Evolutionary conservation across 2,797 vertebrate species (phyloP), one percentile per base, ranked within the genome.

Genomic region (Mormyrops boulengeri): DNA sequence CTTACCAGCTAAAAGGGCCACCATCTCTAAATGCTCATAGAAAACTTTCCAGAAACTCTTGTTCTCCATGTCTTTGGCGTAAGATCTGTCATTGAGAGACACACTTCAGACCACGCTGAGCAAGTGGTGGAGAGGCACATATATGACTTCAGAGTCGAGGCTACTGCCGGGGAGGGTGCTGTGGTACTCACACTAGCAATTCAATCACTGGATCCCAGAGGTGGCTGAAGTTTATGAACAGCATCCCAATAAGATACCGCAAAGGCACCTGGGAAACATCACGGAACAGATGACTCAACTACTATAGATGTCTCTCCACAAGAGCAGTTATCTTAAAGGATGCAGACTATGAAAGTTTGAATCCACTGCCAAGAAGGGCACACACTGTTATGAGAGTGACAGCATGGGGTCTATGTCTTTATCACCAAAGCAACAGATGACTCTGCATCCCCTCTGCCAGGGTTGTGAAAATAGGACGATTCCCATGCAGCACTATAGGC

Each of bases 121-220:
- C 1, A 85, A 50, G 44, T 34, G 41, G 9, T 22, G 30, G 34
- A 38, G 4, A 73, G 34, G 77, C 4, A 52, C 5, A 85, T 47
- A 17, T 47, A 38, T 11, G 77, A 6, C 52, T 17, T 19, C 6
- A 82, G 41, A 47, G 38, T 47, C 38, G 0, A 47, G 77, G 41
- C 0, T 82, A 17, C 1, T 80, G 5, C 77, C 47, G 17, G 12
- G 26, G 26, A 4, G 26, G 26, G 3, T 8, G 50, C 7, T 69
- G 38, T 82, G 14, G 26, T 38, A 96, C 97, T 98, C 92, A 99
- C 99, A 93, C 95, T 86, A 99, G 90, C 11, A 99, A 96, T 9
- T 99, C 98, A 91, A 97, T 97, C 41, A 99, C 97, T 4, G 98
- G 95, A 89, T 98, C 97, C 99, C 99, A 99, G 88, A 99, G 95